These are phyloP conservation scores for Polyommatus iphigenia DNA, from an alignment of 2,888 invertebrate genomes.

Conservation along the genomic window DNA sequence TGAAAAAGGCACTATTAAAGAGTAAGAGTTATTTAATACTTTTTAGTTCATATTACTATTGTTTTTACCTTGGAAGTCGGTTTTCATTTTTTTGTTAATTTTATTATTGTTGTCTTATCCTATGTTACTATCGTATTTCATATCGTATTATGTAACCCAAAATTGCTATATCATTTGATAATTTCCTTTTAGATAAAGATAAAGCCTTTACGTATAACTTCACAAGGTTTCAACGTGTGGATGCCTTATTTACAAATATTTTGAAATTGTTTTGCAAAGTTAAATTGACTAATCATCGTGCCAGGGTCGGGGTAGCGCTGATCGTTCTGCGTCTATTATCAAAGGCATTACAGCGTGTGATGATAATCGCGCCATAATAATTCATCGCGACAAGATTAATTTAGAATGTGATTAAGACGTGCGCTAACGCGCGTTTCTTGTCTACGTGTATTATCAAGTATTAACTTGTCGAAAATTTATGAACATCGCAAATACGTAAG, in stretches of 20 bases:
- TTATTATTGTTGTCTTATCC: too few species aligned
- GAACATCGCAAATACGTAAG: not conserved
- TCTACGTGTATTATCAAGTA: slow-evolving; percentile 27
- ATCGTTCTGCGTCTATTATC: slow-evolving; percentile 19
- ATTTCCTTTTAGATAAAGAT: too few species aligned
- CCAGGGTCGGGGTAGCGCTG: not conserved
- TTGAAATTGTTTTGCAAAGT: not conserved
- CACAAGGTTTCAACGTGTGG: not conserved
- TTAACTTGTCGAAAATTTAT: slow-evolving; percentile 18
- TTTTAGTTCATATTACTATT: too few species aligned
- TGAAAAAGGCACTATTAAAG: too few species aligned
- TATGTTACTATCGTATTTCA: too few species aligned
- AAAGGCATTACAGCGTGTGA: slow-evolving; percentile 19
- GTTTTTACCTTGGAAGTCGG: too few species aligned
- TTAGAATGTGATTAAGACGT: slow-evolving; percentile 29
- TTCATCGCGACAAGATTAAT: slow-evolving; percentile 19
- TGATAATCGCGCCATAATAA: slow-evolving; percentile 23
- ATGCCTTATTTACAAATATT: not conserved
- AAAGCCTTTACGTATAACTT: not conserved
- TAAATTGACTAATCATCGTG: not conserved
- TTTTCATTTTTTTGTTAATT: too few species aligned
- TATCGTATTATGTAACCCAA: too few species aligned
- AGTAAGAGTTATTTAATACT: too few species aligned
- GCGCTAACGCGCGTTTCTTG: not conserved
- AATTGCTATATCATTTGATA: too few species aligned